phyloP scores from a whole-genome alignment of 2,113 vertebrate genomes.

The Turnix velox region DNA sequence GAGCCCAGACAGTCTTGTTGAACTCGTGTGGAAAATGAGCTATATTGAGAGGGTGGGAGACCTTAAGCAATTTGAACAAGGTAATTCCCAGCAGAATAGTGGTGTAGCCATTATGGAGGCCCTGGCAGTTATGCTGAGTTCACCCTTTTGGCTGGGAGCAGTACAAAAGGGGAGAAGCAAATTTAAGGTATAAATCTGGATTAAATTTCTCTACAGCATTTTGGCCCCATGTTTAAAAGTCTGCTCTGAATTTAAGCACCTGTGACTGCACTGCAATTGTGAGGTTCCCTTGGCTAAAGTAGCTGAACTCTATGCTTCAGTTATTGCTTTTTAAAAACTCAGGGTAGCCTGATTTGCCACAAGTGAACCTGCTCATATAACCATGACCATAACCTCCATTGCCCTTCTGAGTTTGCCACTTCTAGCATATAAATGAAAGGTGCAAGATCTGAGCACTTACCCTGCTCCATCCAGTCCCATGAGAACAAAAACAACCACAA shows the following conservation, averaged over 20 bases:
- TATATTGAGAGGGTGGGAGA: neutral
- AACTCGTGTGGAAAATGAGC: too few relatives aligned
- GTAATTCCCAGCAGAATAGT: neutral
- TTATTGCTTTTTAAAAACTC: neutral
- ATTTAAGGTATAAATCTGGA: neutral
- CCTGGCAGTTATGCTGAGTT: neutral
- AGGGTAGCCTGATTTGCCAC: neutral
- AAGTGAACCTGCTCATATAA: neutral
- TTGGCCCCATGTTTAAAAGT: neutral
- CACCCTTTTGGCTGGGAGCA: neutral
- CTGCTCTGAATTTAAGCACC: neutral
- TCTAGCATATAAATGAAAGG: neutral
- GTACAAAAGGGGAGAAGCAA: neutral
- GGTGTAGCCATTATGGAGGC: neutral
- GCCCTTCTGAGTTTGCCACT: neutral
- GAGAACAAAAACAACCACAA: neutral
- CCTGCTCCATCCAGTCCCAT: neutral
- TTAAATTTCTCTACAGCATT: neutral
- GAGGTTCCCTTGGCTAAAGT: neutral
- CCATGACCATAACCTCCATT: neutral
- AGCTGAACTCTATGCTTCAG: neutral
- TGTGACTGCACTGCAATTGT: neutral
- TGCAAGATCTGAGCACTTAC: neutral
- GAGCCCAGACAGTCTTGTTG: neutral
- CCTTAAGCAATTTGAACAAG: neutral